These are phyloP conservation scores for Cranoglanis bouderius DNA, from an alignment of 2,113 vertebrate species.

Conservation along the genomic window DNA sequence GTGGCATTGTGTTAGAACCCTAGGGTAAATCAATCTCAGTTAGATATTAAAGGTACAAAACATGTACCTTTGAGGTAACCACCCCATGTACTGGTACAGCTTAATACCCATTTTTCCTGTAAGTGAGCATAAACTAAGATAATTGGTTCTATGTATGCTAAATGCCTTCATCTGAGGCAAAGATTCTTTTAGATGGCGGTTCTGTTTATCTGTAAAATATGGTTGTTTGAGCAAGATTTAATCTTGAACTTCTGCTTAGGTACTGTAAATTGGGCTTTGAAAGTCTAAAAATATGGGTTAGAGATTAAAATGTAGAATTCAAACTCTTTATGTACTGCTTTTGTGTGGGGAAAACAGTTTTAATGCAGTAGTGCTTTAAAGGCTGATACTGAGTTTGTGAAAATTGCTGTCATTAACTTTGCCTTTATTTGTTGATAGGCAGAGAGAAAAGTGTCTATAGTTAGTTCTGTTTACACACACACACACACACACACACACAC, in stretches of 20 bases:
- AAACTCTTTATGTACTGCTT: background rate
- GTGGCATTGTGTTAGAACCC: too few species aligned
- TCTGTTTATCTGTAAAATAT: conserved; percentile 25
- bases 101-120: background rate
- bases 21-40: too few species aligned
- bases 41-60: too few species aligned
- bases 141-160: background rate
- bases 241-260: background rate
- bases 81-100: background rate
- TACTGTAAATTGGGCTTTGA: conserved; percentile 6
- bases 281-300: conserved; percentile 25
- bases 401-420: conserved; percentile 20
- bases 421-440: conserved; percentile 6
- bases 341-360: conserved; percentile 21
- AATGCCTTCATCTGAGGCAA: background rate
- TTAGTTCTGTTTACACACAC: conserved; percentile 11
- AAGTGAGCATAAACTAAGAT: background rate
- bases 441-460: conserved; percentile 16
- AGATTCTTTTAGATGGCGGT: conserved; percentile 1
- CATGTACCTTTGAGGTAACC: too few species aligned
- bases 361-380: background rate
- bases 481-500: background rate
- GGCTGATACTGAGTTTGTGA: conserved; percentile 3
- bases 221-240: conserved; percentile 2
- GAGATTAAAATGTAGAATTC: conserved; percentile 15